Percentiles rank a stretch among this genome's conserved stretches.
Conservation (phyloP, 2,888 invertebrate species). For the Invenusta paracnida region DNA sequence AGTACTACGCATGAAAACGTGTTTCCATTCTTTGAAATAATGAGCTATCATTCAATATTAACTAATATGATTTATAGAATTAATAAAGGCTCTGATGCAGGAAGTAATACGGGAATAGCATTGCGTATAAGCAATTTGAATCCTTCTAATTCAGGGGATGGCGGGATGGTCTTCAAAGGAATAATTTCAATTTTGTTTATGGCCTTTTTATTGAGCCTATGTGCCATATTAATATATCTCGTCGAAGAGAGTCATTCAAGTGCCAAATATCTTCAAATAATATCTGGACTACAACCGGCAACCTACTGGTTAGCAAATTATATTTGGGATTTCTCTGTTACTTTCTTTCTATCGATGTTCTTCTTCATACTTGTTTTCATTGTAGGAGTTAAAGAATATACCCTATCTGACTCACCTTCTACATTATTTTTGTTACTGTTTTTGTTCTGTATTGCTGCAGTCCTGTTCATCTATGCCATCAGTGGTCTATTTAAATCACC, state of each 20-base stretch:
- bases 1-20: background rate
- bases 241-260: slow-evolving; percentile 49
- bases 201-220: background rate
- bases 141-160: background rate
- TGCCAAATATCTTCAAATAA: slow-evolving; percentile 35
- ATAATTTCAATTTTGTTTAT: background rate
- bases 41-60: background rate
- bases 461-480: slow-evolving; percentile 68
- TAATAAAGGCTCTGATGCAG: background rate
- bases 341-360: background rate
- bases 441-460: slow-evolving; percentile 66
- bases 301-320: slow-evolving; percentile 40
- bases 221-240: slow-evolving; percentile 51
- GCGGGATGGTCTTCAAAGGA: background rate
- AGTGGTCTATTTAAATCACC: slow-evolving; percentile 67
- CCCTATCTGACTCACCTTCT: slow-evolving; percentile 53
- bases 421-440: slow-evolving; percentile 62
- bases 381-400: background rate
- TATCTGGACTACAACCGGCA: slow-evolving; percentile 34
- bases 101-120: background rate
- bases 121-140: background rate
- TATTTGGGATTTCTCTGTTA: slow-evolving; percentile 1
- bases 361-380: slow-evolving; percentile 2
- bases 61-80: too few species aligned
- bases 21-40: background rate